phyloP scores from a whole-genome alignment of 2,113 vertebrate species.

The Perca flavescens region DNA sequence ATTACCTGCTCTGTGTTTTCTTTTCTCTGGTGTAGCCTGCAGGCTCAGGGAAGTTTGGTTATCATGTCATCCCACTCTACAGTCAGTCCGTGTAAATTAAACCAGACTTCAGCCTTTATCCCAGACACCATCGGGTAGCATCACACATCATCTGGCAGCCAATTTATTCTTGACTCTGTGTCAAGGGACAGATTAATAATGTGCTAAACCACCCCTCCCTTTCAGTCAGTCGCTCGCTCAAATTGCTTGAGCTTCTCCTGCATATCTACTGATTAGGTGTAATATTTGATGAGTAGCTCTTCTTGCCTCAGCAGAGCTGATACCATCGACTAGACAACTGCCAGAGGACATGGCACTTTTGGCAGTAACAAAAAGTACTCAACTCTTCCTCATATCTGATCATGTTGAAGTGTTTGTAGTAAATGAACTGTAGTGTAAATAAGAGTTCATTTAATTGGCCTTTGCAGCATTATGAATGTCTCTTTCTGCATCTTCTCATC shows the following conservation, averaged over 20 bases:
- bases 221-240: slow-evolving; percentile 3
- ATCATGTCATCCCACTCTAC: slow-evolving; percentile 8
- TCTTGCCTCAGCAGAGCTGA: slow-evolving; percentile 22
- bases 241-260: slow-evolving; percentile 29
- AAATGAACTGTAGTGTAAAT: not conserved
- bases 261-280: slow-evolving; percentile 16
- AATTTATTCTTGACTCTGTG: slow-evolving; percentile 45
- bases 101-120: slow-evolving; percentile 3
- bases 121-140: slow-evolving; percentile 35
- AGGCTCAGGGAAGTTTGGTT: slow-evolving; percentile 5
- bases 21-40: not conserved
- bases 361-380: slow-evolving; percentile 10
- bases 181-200: slow-evolving; percentile 63
- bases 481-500: not conserved
- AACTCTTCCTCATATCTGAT: slow-evolving; percentile 8
- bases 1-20: slow-evolving; percentile 30
- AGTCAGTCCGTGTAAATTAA: slow-evolving; percentile 46
- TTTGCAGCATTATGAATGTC: not conserved
- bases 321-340: slow-evolving; percentile 28
- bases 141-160: slow-evolving; percentile 57
- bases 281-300: slow-evolving; percentile 43
- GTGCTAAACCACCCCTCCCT: slow-evolving; percentile 45
- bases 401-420: not conserved
- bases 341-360: slow-evolving; percentile 28
- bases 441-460: not conserved